Base-by-base conservation (phyloP, 2,888 invertebrate genomes). In the Carterocephalus palaemon region DNA sequence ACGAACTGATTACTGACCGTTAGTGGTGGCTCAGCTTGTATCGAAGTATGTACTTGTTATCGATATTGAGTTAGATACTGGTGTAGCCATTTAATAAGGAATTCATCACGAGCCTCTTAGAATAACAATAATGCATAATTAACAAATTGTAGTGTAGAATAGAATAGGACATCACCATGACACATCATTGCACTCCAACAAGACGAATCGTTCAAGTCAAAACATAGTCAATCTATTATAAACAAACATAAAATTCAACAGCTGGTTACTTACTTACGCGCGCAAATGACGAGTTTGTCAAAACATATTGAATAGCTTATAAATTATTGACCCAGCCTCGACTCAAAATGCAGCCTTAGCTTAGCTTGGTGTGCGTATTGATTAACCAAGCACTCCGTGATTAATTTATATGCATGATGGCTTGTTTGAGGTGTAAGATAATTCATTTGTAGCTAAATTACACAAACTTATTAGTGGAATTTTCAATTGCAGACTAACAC, bases 241-340 rank as follows among this genome's bases (percentile, higher is more conserved):
- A 24, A n/a, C 28, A 13, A 17, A 5, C n/a, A 29, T 15, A 12
- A 8, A 23, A 33, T 24, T 19, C 10, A 9, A 33, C 33, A 33
- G 13, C 13, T 33, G 6, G n/a, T n/a, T n/a, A n/a, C n/a, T n/a
- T n/a, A n/a, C n/a, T n/a, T 24, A 41, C 24, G 32, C 8, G 17
- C 10, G 33, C 32, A 32, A 41, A 33, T 41, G 12, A 33, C 26
- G 10, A 19, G 32, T 41, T 24, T 26, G 33, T 41, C 41, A 41
- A 33, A 41, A 41, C 41, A 33, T 32, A 33, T 41, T 41, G 33
- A 26, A 41, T 33, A 26, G 17, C 6, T 13, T 8, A 41, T 41
- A 33, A 33, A 41, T 26, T 24, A 41, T 23, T 24, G 41, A 17
- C 17, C 31, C 6, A 40, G 24, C 40, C 24, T 40, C 40, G 40